A percentile compares a stretch with the other conserved stretches of the same genome.
Conservation (phyloP, 2,797 vertebrate species). For the Sardinella longiceps region DNA sequence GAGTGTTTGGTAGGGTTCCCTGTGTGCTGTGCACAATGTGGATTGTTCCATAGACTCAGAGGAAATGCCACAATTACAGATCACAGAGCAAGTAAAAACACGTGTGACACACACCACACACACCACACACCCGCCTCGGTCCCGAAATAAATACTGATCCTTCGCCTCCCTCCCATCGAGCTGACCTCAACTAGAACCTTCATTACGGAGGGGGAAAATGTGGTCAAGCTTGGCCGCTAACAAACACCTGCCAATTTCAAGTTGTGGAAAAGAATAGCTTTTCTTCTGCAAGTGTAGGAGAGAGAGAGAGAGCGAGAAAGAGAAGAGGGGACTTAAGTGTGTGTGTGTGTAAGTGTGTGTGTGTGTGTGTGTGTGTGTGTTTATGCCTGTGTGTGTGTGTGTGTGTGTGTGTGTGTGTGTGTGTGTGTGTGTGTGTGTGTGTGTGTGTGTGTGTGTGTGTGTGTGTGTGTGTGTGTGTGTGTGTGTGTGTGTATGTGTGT, state of each 20-base stretch:
- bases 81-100: slow-evolving; percentile 81
- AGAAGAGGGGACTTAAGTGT: neutral
- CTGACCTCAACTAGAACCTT: slow-evolving; percentile 80
- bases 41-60: slow-evolving; percentile 90
- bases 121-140: no score
- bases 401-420: neutral
- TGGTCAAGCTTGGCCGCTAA: slow-evolving; percentile 85
- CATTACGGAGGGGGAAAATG: slow-evolving; percentile 83
- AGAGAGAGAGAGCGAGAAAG: slow-evolving; percentile 59
- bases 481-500: neutral
- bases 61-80: slow-evolving; percentile 95
- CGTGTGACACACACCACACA: slow-evolving; percentile 67
- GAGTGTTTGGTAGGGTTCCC: slow-evolving; percentile 38
- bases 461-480: neutral
- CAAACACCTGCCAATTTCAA: slow-evolving; percentile 86
- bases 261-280: slow-evolving; percentile 80
- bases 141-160: slow-evolving; percentile 80
- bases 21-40: slow-evolving; percentile 80
- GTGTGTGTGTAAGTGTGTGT: neutral
- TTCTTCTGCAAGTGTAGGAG: slow-evolving; percentile 72
- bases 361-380: neutral
- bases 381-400: neutral
- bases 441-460: neutral
- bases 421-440: neutral
- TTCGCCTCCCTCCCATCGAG: slow-evolving; percentile 73